Evolutionary conservation across 2,888 invertebrate species (phyloP), one percentile per base, ranked within the genome.

Genomic region (Campoletis raptor): DNA sequence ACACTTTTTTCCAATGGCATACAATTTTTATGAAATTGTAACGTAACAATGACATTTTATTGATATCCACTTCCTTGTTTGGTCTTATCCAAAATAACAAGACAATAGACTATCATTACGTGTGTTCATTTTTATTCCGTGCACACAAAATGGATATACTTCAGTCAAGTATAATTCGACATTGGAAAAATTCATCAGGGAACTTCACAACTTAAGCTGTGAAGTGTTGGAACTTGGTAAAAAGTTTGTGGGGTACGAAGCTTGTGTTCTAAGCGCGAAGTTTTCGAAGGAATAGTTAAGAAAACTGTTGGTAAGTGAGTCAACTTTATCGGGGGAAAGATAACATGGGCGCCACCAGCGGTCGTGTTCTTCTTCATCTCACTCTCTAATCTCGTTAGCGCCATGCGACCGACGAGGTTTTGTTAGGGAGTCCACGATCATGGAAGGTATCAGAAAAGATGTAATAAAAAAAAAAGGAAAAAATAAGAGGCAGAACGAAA

Each of bases 321-420:
- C 82, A 82, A 70, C 54, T 80, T 83, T 74, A 80, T 42, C 72
- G 70, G 18, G 54, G 21, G 30, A 40, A 61, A 72, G 36, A 73
- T 64, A 15, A 67, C 15, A 66, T 36, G 76, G 21, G 9, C 45
- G 21, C 66, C 61, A 73, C 52, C 30, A n/a, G 66, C 61, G 21
- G 18, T 18, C 64, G 36, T 36, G 24, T 77, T 77, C 54, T 42
- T 77, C 42, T 70, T 84, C 40, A 66, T 86, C 73, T 83, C 83
- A 45, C 81, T 76, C 42, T 67, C 40, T 89, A 83, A 89, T 89
- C 88, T 87, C 78, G 84, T 89, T 89, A 89, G 76, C 67, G 67
- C 42, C 72, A 54, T 83, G 73, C 67, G 42, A 78, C 80, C 57
- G n/a, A 45, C 77, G 30, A 61, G 54, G 45, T 85, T 21, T 45